Base-by-base conservation (phyloP, 2,888 invertebrate genomes). In the Clunio marinus region DNA sequence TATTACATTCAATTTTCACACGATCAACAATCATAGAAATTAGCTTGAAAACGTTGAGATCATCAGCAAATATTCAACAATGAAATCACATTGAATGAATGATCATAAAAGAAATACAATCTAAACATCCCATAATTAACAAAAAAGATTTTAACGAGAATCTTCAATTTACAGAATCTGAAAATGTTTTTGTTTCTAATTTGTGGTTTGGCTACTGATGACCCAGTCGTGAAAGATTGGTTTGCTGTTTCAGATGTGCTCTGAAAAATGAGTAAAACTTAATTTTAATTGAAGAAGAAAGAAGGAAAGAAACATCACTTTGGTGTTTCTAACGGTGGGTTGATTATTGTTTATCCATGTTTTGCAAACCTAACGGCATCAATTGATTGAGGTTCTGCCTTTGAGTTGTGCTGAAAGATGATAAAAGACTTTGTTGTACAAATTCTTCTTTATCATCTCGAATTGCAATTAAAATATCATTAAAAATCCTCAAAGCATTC, bases 401-500 rank as follows among this genome's bases (percentile, higher is more conserved):
- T 66, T 55, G 55, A 66, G 22, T 28, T 66, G 5, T 65, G 66
- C 63, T 63, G 37, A 17, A 60, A 63, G 20, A 13, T 17, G 41
- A 10, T 17, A 4, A 20, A 35, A 59, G 57, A 57, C 57, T n/a
- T 57, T 57, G 57, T 57, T 22, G 51, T 13, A 41, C 41, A 13
- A n/a, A 45, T 57, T 57, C 15, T 51, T 17, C 2, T 10, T n/a
- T 10, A n/a, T 41, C 41, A n/a, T 15, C 41, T 8, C 22, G 17
- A 46, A 27, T n/a, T 45, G 63, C 46, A 63, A 66, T 66, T 66
- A 66, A 66, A 66, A 51, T 13, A 35, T 35, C 66, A 66, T 66
- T 66, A 66, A 66, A 45, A 63, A 46, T 45, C 63, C 66, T 55
- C 66, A 66, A n/a, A n/a, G n/a, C 66, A 66, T 55, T 66, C 55